Evolutionary conservation across 2,797 vertebrate species (phyloP).

Genomic region (Lates japonicus): DNA sequence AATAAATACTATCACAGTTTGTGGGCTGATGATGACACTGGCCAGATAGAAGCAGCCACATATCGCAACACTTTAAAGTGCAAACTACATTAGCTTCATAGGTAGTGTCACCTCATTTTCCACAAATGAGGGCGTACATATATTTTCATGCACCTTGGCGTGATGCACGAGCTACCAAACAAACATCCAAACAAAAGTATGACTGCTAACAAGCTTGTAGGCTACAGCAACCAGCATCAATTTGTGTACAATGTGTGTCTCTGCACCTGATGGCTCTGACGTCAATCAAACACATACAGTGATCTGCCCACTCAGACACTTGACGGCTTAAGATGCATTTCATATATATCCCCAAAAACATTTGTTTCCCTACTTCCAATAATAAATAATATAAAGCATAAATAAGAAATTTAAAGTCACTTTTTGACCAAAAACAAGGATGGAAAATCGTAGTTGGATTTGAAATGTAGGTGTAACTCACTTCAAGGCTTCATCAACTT

Average conservation of each 20-base stretch:
- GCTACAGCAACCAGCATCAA: not conserved
- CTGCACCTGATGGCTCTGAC: not conserved
- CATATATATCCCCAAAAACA: not conserved
- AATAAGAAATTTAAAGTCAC: not conserved
- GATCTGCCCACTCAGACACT: not conserved
- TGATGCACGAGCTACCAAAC: too few relatives aligned
- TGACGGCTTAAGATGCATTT: not conserved
- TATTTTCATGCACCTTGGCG: too few relatives aligned
- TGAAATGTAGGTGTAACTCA: not conserved
- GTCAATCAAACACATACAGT: not conserved
- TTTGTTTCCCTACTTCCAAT: not conserved
- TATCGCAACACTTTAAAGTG: too few relatives aligned
- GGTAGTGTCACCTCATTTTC: not conserved
- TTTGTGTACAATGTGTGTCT: not conserved
- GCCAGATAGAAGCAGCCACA: too few relatives aligned
- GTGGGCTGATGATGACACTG: too few relatives aligned
- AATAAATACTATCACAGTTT: too few relatives aligned
- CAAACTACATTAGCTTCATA: too few relatives aligned
- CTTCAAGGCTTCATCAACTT: slow-evolving; percentile 21
- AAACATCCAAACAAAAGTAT: too few relatives aligned
- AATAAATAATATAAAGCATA: not conserved
- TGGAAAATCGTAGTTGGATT: not conserved
- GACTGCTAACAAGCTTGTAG: not conserved
- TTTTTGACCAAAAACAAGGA: too few relatives aligned
- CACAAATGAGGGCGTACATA: too few relatives aligned